Evolutionary conservation across 2,888 invertebrate species (phyloP).

Genomic region (Eupithecia insigniata): DNA sequence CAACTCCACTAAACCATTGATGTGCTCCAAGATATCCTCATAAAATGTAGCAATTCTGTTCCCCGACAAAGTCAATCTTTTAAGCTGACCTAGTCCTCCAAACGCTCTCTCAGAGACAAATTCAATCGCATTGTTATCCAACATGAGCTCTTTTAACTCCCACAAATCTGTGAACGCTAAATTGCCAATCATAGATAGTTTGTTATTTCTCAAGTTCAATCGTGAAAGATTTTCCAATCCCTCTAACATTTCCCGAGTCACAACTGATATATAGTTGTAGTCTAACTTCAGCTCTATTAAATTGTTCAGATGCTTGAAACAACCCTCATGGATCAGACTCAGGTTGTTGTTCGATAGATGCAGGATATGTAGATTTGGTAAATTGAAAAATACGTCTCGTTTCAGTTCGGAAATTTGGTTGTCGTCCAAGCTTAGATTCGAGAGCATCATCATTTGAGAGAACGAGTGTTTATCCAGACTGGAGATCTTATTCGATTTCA

Average conservation of each 20-base stretch:
- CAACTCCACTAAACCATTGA: conserved; percentile 87
- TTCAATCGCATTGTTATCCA: conserved; percentile 88
- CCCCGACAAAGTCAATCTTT: conserved; percentile 88
- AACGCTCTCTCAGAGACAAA: conserved; percentile 91
- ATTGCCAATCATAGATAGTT: conserved; percentile 90
- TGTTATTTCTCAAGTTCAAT: conserved; percentile 89
- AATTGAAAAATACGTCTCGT: conserved; percentile 88
- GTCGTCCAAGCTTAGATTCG: conserved; percentile 88
- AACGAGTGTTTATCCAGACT: conserved; percentile 88
- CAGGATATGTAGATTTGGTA: conserved; percentile 89
- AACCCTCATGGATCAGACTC: conserved; percentile 92
- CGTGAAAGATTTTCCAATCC: conserved; percentile 89
- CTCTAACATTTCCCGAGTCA: conserved; percentile 90
- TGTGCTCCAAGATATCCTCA: conserved; percentile 88
- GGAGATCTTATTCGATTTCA: conserved; percentile 88
- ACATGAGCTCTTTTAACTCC: conserved; percentile 87
- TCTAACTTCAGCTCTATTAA: conserved; percentile 92
- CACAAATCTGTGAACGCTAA: conserved; percentile 91
- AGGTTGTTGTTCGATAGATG: conserved; percentile 94
- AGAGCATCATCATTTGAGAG: conserved; percentile 88
- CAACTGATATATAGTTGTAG: conserved; percentile 88
- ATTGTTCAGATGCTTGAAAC: conserved; percentile 89
- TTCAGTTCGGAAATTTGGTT: conserved; percentile 90
- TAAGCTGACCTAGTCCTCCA: conserved; percentile 88
- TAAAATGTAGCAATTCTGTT: conserved; percentile 89